Evolutionary conservation across 2,888 invertebrate genomes (phyloP).

Genomic region (Pachydiplax longipennis): DNA sequence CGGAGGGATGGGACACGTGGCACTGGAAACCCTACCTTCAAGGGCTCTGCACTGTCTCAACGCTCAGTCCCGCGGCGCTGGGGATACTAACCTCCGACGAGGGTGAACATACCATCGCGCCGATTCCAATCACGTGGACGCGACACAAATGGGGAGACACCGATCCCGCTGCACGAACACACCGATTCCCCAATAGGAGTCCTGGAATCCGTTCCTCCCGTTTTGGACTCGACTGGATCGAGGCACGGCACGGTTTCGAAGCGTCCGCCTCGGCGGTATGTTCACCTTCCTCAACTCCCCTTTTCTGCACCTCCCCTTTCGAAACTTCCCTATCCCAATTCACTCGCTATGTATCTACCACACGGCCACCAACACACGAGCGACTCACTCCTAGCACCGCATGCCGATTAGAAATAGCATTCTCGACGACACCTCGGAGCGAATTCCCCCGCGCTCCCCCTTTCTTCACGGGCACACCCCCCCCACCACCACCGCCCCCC

Average conservation of each 20-base stretch:
- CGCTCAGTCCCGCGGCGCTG: background rate
- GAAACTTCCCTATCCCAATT: background rate
- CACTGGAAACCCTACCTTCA: background rate
- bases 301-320: background rate
- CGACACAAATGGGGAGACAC: background rate
- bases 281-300: background rate
- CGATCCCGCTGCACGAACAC: background rate
- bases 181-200: background rate
- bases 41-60: background rate
- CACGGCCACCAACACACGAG: background rate
- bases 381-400: background rate
- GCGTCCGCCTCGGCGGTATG: slow-evolving; percentile 21
- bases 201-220: slow-evolving; percentile 34
- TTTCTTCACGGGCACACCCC: background rate
- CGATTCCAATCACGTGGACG: slow-evolving; percentile 27
- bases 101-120: slow-evolving; percentile 1
- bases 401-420: slow-evolving; percentile 39
- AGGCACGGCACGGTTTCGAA: slow-evolving; percentile 30
- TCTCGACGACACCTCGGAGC: slow-evolving; percentile 22
- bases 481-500: background rate
- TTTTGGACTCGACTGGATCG: slow-evolving; percentile 38
- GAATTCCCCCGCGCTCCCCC: slow-evolving; percentile 7
- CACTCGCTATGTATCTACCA: background rate
- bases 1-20: background rate
- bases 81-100: background rate